Percentiles rank a stretch among this genome's conserved stretches.
Conservation (phyloP, 2,888 invertebrate species). For the Frankliniella intonsa region DNA sequence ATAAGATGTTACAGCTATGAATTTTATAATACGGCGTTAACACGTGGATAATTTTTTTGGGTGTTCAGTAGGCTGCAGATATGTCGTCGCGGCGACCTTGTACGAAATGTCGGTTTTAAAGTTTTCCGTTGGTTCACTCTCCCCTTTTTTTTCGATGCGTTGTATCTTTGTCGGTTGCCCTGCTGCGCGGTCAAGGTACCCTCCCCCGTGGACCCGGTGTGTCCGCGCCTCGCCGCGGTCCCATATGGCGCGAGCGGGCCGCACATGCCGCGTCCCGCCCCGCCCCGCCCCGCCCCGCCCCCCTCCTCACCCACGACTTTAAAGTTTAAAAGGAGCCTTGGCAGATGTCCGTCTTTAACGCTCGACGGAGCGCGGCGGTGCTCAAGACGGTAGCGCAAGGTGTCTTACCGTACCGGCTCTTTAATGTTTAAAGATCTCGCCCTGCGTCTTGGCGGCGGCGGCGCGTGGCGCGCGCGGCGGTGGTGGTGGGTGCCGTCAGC, state of each 20-base stretch:
- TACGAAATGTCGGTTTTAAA: neutral
- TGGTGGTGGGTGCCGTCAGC: neutral
- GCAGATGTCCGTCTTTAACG: neutral
- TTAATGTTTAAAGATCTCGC: constrained; percentile 9
- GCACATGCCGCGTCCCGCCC: neutral
- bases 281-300: neutral
- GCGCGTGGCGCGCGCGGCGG: neutral
- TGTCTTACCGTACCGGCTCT: constrained; percentile 19
- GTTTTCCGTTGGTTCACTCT: neutral
- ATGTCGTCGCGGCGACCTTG: no score
- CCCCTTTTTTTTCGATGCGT: neutral
- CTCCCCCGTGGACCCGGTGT: neutral
- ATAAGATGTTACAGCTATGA: no score
- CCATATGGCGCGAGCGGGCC: neutral
- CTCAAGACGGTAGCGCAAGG: constrained; percentile 4
- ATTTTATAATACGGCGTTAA: no score
- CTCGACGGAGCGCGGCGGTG: neutral
- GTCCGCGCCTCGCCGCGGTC: neutral
- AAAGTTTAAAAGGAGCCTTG: constrained; percentile 1
- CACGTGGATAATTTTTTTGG: no score
- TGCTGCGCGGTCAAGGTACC: neutral
- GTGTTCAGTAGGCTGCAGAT: no score
- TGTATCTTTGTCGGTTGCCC: neutral
- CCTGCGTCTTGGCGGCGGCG: neutral
- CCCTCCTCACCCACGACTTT: neutral